Evolutionary conservation across 2,888 invertebrate species (phyloP), one percentile per base, ranked within the genome.

Genomic region (Drosophila nigritarsus): DNA sequence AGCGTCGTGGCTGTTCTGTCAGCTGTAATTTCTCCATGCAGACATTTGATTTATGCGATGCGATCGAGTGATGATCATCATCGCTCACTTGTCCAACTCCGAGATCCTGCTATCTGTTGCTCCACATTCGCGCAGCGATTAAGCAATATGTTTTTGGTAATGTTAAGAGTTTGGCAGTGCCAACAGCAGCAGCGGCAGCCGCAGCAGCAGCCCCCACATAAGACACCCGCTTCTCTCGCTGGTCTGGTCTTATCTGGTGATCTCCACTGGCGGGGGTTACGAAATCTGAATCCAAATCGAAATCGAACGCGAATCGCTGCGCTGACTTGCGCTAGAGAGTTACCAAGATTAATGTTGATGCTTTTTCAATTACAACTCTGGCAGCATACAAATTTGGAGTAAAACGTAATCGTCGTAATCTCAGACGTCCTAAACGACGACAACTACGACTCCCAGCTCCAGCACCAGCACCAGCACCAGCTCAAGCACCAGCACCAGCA

Each of bases 301-400:
- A 82, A 87, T 83, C 87, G 75, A 79, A 73, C 36, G 62, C 69
- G 73, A 75, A 75, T 66, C 73, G 73, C 59, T 69, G 56, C 36
- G 59, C 54, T 66, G 75, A 73, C 69, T 81, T 75, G 79, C 70
- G 64, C 75, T 55, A 38, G 75, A 80, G 82, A 84, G 87, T 90
- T 83, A 91, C 91, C 82, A 91, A 91, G 92, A 91, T 91, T 91
- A 91, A 91, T 91, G 92, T 91, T 91, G 91, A 91, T 91, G 91
- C 90, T 89, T 91, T 91, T 91, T 91, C 92, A 91, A 91, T 91
- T 91, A 91, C 91, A 91, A 87, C 86, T 87, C 78, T 87, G 89
- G 87, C 89, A 87, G 86, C 87, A 90, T 87, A 90, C 90, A 89
- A 91, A 90, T 90, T 90, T 90, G 89, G 89, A 90, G 87, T 91